Evolutionary conservation across 2,797 vertebrate species (phyloP).

Genomic region (Myripristis jacobus): DNA sequence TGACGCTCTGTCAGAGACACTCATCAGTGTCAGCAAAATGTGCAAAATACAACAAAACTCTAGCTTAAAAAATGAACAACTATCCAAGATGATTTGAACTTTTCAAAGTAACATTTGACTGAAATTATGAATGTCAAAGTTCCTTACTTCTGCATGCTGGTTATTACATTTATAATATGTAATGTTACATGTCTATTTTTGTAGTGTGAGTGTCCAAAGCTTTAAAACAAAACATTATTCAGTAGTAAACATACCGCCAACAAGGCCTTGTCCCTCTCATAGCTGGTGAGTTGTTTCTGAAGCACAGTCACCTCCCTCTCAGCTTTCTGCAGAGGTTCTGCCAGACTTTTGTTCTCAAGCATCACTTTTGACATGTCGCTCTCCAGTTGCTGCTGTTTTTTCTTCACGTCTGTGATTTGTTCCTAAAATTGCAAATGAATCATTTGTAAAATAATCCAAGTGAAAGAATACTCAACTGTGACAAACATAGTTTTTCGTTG

Average conservation of each 20-base stretch:
- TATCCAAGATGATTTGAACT: not conserved
- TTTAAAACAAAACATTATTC: too few species aligned
- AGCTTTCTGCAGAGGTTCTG: slow-evolving; percentile 79
- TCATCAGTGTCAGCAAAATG: slow-evolving; percentile 16
- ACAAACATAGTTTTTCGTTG: too few species aligned
- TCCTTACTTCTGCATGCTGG: not conserved
- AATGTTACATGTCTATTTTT: too few species aligned
- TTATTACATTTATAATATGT: too few species aligned
- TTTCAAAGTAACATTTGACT: not conserved
- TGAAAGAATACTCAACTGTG: not conserved
- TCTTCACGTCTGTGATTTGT: slow-evolving; percentile 82
- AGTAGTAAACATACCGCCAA: slow-evolving; percentile 60
- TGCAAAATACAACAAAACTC: not conserved
- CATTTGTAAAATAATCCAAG: too few species aligned
- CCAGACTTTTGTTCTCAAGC: slow-evolving; percentile 81
- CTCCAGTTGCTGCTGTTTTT: slow-evolving; percentile 77
- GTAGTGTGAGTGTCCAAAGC: not conserved
- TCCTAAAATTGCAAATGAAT: slow-evolving; percentile 70
- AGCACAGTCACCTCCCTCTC: slow-evolving; percentile 78
- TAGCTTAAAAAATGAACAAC: not conserved
- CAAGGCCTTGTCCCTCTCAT: slow-evolving; percentile 81
- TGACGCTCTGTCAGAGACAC: slow-evolving; percentile 78
- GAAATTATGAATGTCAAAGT: not conserved
- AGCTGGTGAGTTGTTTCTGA: slow-evolving; percentile 80
- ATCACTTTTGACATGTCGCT: slow-evolving; percentile 79